Evolutionary conservation across 2,888 invertebrate species (phyloP), one percentile per base, ranked within the genome.

Genomic region (Synanthedon vespiformis): DNA sequence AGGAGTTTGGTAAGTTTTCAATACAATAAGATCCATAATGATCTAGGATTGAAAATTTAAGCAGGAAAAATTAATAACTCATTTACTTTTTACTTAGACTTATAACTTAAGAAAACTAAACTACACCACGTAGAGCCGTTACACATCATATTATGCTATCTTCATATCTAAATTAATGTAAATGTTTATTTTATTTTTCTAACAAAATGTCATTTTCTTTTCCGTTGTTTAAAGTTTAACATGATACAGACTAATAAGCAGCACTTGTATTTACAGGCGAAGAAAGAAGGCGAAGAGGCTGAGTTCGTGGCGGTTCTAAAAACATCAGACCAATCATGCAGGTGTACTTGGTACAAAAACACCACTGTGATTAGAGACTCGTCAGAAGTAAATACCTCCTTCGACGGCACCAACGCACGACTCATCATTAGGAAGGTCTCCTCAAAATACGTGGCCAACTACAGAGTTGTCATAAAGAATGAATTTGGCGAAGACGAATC

Each of bases 401-500:
- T 96, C 68, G 95, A 96, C 72, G 96, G 96, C 18, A 92, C 92
- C 51, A 93, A 91, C 44, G 93, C 95, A 12, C 92, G 93, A 57
- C 83, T 98, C 10, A 92, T 92, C 56, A 94, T 98, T 60, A 91
- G 91, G 59, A 90, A 90, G 65, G 92, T 94, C 49, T 91, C 92
- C 52, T 90, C 90, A n/a, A 94, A 94, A 68, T 92, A 93, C 72
- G 89, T 92, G 4, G 96, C 95, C 48, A 92, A 91, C 51, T 97
- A 96, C 80, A 93, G 92, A 68, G 92, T 97, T 48, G 92, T 95
- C 27, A 94, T 98, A 52, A 92, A 91, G 68, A 99, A 98, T 75
- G 95, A 97, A 74, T 93, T 92, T 64, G 99, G 99, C 51, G 93
- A 94, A 72, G 97, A 95, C 63, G 94, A 95, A 70, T 94, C 95